Base-by-base conservation (phyloP, 2,797 vertebrate species). In the Acanthopagrus latus region DNA sequence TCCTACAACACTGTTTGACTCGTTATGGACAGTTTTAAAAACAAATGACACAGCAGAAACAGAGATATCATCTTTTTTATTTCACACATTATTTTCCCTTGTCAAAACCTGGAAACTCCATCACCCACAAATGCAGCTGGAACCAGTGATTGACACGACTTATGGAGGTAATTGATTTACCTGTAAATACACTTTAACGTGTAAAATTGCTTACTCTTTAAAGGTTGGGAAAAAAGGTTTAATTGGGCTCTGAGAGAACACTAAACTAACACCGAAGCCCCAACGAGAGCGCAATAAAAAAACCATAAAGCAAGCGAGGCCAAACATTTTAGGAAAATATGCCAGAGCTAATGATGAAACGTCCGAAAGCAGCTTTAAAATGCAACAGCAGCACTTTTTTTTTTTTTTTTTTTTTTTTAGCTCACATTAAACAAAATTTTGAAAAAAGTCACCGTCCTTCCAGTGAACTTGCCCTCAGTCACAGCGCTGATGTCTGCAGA, bases 391-490 rank as follows among this genome's bases (percentile, higher is more conserved):
- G 76, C 67, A 66, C 29, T 25, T 71, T 72, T 59, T 16, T 50
- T n/a, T n/a, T n/a, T n/a, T n/a, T n/a, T n/a, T n/a, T n/a, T 25
- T 71, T 72, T 59, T 16, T n/a, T n/a, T n/a, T n/a, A n/a, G n/a
- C n/a, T n/a, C n/a, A n/a, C n/a, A n/a, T n/a, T n/a, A n/a, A n/a
- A n/a, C n/a, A n/a, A n/a, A n/a, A n/a, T n/a, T n/a, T n/a, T n/a
- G n/a, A n/a, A n/a, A n/a, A n/a, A n/a, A n/a, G 70, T 77, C 75
- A 20, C 52, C 56, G 43, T 66, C 71, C 75, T 81, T 43, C 79
- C 48, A 29, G 41, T 86, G 84, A 87, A 87, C 84, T 81, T 66
- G 20, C 27, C 33, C 48, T 41, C 7, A 38, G 72, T 23, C 48
- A 59, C 62, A 43, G 52, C 21, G 20, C 54, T 16, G 38, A 9